Percentiles rank a stretch among this genome's conserved stretches.
phyloP scores from a whole-genome alignment of 2,113 vertebrate genomes.

The Tautogolabrus adspersus region DNA sequence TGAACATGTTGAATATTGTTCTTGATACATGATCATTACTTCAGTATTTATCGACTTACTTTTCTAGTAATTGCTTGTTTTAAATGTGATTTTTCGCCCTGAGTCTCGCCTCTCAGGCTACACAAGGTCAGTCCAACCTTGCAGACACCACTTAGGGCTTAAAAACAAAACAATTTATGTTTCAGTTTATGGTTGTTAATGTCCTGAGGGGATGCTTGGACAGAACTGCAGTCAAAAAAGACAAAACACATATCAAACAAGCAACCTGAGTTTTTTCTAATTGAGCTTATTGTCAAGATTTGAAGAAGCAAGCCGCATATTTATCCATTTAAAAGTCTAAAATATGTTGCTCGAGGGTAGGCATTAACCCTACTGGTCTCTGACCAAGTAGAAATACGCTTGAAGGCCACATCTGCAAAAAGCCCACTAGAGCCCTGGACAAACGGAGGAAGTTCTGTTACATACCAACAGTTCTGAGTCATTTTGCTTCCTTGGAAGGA shows the following conservation, averaged over 20 bases:
- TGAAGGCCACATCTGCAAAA: background rate
- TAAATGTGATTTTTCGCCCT: no score
- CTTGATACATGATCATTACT: no score
- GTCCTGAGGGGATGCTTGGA: no score
- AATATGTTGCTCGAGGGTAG: background rate
- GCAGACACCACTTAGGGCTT: background rate
- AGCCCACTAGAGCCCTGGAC: background rate
- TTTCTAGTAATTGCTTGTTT: background rate
- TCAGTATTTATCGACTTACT: no score
- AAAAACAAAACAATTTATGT: background rate
- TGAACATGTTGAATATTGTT: no score
- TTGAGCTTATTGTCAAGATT: no score
- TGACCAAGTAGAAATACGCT: background rate
- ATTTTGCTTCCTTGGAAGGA: background rate
- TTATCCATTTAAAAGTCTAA: no score
- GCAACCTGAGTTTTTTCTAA: background rate
- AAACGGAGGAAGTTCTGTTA: conserved; percentile 6
- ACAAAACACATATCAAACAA: background rate
- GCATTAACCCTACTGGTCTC: background rate
- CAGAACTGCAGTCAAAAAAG: background rate
- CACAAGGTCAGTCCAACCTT: background rate
- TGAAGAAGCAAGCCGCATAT: background rate
- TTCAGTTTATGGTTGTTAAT: no score
- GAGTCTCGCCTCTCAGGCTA: background rate
- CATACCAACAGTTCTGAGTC: conserved; percentile 11